Evolutionary conservation across 2,113 vertebrate genomes (phyloP).

Genomic region (Zingel zingel): DNA sequence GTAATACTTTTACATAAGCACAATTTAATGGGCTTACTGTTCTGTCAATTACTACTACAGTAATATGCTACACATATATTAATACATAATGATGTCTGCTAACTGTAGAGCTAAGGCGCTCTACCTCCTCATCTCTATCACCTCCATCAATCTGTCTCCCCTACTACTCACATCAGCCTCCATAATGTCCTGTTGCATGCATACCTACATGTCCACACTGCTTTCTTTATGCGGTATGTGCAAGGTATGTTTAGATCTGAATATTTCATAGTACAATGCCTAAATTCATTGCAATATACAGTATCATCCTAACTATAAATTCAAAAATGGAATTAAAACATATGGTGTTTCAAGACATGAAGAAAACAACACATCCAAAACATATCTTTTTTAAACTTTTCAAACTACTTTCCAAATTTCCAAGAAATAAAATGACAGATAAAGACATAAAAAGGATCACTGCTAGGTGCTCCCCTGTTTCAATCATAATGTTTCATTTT

Average conservation of each 20-base stretch:
- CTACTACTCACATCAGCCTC: background rate
- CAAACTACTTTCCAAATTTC: background rate
- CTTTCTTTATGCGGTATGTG: background rate
- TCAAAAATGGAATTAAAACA: background rate
- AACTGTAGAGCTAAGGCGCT: background rate
- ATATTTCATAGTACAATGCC: background rate
- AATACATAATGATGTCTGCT: constrained; percentile 52
- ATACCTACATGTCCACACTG: background rate
- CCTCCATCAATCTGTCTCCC: background rate
- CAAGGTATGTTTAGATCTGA: background rate
- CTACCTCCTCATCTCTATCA: constrained; percentile 4
- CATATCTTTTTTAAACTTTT: background rate
- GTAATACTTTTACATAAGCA: constrained; percentile 16
- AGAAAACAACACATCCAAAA: background rate
- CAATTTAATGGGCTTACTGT: constrained; percentile 17
- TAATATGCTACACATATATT: constrained; percentile 28
- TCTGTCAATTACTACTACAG: constrained; percentile 26
- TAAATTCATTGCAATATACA: background rate
- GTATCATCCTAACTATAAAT: background rate
- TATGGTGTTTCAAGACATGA: background rate
- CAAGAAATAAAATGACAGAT: background rate
- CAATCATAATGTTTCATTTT: background rate
- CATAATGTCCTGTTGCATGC: background rate
- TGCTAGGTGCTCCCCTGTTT: background rate
- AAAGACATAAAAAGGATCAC: background rate